These are phyloP conservation scores for Anoplophora glabripennis DNA, from an alignment of 1,140 invertebrate genomes.

Conservation along the genomic window DNA sequence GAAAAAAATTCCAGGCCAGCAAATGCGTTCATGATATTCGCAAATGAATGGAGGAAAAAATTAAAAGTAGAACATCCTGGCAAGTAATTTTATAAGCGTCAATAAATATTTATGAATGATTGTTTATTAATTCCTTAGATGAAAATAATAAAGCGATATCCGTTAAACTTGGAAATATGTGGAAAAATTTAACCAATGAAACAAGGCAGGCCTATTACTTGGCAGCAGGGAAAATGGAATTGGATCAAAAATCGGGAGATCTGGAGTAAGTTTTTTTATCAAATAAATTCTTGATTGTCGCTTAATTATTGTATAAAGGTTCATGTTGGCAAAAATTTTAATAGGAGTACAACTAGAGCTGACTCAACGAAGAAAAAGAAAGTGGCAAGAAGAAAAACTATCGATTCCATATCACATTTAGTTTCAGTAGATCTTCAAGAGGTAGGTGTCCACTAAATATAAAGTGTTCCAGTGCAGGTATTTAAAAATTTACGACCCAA, in stretches of 20 bases:
- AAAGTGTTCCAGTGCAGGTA: too few species aligned
- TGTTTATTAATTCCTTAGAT: conserved; percentile 27
- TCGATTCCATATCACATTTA: too few species aligned
- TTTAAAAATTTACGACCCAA: too few species aligned
- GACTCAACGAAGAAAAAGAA: too few species aligned
- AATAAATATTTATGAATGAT: background rate
- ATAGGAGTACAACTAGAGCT: too few species aligned
- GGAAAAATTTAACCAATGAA: conserved; percentile 51
- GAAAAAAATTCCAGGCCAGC: conserved; percentile 42
- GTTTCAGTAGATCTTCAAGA: too few species aligned
- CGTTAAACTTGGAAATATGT: conserved; percentile 52
- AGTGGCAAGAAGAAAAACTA: too few species aligned
- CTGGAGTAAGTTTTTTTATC: background rate
- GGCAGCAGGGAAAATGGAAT: conserved; percentile 33
- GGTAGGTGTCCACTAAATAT: too few species aligned
- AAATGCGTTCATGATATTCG: conserved; percentile 59
- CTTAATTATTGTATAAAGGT: background rate
- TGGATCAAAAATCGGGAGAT: background rate
- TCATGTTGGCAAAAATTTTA: too few species aligned
- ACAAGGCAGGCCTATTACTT: conserved; percentile 51
- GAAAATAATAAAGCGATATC: conserved; percentile 56
- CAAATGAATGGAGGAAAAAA: conserved; percentile 52
- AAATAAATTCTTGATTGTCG: background rate
- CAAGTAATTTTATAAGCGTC: conserved; percentile 15
- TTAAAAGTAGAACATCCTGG: conserved; percentile 50